A percentile compares a stretch with the other conserved stretches of the same genome.
Conservation (phyloP, 2,797 vertebrate genomes). For the Pitangus sulphuratus region DNA sequence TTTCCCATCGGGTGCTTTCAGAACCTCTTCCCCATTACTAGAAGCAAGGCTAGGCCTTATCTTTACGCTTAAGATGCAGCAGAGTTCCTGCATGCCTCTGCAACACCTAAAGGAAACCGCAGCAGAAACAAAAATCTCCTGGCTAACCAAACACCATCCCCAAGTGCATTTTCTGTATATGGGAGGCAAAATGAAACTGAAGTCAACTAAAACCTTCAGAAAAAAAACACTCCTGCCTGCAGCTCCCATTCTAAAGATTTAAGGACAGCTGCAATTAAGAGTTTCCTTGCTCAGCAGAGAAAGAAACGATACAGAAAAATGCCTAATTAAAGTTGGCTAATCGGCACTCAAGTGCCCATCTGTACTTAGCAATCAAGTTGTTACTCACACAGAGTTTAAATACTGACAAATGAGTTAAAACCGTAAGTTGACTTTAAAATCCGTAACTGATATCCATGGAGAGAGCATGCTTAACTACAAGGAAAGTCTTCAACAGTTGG, state of each 20-base stretch:
- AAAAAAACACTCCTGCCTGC: not conserved
- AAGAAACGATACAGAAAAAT: not conserved
- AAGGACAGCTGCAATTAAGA: not conserved
- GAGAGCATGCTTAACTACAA: not conserved
- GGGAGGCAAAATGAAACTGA: not conserved
- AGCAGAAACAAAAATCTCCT: not conserved
- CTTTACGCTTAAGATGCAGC: not conserved
- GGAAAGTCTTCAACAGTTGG: not conserved
- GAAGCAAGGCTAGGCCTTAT: not conserved
- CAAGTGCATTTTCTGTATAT: not conserved
- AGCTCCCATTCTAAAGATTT: constrained; percentile 2
- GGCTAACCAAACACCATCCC: not conserved
- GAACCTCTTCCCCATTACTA: not conserved
- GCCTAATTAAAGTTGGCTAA: constrained; percentile 30
- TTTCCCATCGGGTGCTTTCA: not conserved
- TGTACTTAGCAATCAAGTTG: not conserved
- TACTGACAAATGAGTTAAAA: not conserved
- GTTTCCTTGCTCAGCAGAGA: constrained; percentile 35
- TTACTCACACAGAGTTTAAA: constrained; percentile 20
- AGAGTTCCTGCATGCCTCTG: constrained; percentile 10
- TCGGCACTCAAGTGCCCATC: not conserved
- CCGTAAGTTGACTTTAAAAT: not conserved
- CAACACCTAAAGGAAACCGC: constrained; percentile 51
- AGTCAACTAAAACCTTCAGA: not conserved
- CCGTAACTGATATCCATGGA: not conserved